These are phyloP conservation scores for Poecile montanus DNA, from an alignment of 2,797 vertebrate genomes.

Conservation along the genomic window DNA sequence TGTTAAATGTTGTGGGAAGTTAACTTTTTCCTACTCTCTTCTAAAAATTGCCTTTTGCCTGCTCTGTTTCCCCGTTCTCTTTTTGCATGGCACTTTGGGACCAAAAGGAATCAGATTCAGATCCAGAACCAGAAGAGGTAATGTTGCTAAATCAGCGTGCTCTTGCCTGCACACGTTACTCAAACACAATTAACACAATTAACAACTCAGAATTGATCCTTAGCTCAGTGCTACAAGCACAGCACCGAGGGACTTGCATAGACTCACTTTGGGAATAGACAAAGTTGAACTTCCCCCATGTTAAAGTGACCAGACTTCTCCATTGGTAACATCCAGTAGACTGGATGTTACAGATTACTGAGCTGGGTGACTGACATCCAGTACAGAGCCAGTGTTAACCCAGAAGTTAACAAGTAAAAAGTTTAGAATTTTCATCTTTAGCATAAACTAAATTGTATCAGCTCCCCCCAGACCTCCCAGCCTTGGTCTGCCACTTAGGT, in stretches of 20 bases:
- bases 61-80: conserved; percentile 70
- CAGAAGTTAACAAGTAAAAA: not conserved
- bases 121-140: conserved; percentile 98
- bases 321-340: not conserved
- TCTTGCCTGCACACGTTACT: not conserved
- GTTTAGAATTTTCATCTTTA: not conserved
- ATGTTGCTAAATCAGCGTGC: conserved; percentile 64
- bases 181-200: not conserved
- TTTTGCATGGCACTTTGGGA: conserved; percentile 82
- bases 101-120: conserved; percentile 96
- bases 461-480: not conserved
- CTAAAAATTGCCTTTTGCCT: conserved; percentile 71
- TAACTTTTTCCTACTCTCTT: conserved; percentile 55
- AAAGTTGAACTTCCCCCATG: not conserved
- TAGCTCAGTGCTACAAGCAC: not conserved
- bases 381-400: not conserved
- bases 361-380: not conserved
- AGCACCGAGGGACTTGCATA: not conserved
- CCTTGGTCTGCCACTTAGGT: accelerated
- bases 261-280: not conserved
- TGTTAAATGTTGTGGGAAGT: conserved; percentile 23
- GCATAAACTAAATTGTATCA: not conserved
- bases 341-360: not conserved
- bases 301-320: not conserved
- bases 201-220: not conserved